Evolutionary conservation across 2,113 vertebrate genomes (phyloP), one percentile per base, ranked within the genome.

Genomic region (Fregata magnificens): DNA sequence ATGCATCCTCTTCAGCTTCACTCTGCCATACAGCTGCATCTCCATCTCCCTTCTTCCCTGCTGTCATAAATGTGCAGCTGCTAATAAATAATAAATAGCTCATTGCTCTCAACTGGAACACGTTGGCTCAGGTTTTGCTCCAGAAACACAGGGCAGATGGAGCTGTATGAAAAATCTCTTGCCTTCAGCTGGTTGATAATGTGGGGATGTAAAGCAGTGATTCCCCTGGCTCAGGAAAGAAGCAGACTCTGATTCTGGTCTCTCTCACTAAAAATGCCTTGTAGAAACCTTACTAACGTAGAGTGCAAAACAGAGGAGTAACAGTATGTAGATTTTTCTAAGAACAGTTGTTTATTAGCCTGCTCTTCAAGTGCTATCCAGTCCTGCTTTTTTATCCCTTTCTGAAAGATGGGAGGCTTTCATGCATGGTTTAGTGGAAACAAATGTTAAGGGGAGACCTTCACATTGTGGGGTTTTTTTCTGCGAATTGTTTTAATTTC

Each of bases 401-500:
- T 50, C 73, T 52, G 70, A 69, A 59, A 34, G 19, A 6, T 45
- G 45, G 58, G 73, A 89, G 49, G 56, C 10, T 95, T 87, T 82
- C 42, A 5, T 8, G 17, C 13, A 8, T 24, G 15, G 34, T 56
- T 89, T 71, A 49, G 38, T 69, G 72, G 73, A 92, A 81, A 82
- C 55, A 91, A 61, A 67, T 38, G 52, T 79, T 89, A 40, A 28
- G 21, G 34, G 52, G 44, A 81, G 86, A 61, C 50, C 17, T 84
- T 84, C 50, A 59, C 0, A 0, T 55, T 71, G 17, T 74, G 28
- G 5, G 7, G 0, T 25, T n/a, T 36, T 56, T 50, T 65, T 2
- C 45, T 81, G 58, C 58, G 90, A 91, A 83, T 73, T 22, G 21
- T 77, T 95, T 87, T 74, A 55, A 67, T 94, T 89, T 96, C 70